These are phyloP conservation scores for Epizoanthus illoricatus DNA, from an alignment of 92 coral and sea anemone species.

Conservation along the genomic window DNA sequence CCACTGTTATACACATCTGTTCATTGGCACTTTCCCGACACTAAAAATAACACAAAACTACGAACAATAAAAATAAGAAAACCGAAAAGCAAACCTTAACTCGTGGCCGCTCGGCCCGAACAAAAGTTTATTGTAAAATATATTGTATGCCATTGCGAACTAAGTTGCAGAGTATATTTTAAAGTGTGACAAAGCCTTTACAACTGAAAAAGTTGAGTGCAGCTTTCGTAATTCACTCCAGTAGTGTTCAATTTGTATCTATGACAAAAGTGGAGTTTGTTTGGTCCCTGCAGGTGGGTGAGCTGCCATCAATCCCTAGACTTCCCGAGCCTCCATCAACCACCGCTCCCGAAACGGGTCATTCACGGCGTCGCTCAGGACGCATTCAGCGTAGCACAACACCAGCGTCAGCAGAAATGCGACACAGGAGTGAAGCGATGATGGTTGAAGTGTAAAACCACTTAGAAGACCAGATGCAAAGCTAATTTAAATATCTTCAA, in stretches of 20 bases:
- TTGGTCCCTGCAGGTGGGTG: slow-evolving; percentile 2
- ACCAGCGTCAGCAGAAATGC: slow-evolving; percentile 35
- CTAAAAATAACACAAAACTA: no score
- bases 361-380: slow-evolving; percentile 18
- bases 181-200: no score
- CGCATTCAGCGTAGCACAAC: slow-evolving; percentile 34
- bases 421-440: slow-evolving; percentile 1
- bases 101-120: no score
- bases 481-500: no score
- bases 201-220: no score
- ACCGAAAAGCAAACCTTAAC: no score
- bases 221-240: background rate
- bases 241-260: background rate
- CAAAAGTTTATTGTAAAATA: no score
- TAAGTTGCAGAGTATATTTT: no score
- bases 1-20: no score
- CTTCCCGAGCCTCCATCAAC: slow-evolving; percentile 20
- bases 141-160: no score
- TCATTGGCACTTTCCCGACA: no score
- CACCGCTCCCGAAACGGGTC: slow-evolving; percentile 1
- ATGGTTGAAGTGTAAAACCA: slow-evolving; percentile 4
- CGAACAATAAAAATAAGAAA: no score
- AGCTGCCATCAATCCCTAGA: slow-evolving; percentile 24
- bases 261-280: background rate
- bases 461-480: background rate